phyloP scores from a whole-genome alignment of 2,797 vertebrate species.

The Poecilia wingei region DNA sequence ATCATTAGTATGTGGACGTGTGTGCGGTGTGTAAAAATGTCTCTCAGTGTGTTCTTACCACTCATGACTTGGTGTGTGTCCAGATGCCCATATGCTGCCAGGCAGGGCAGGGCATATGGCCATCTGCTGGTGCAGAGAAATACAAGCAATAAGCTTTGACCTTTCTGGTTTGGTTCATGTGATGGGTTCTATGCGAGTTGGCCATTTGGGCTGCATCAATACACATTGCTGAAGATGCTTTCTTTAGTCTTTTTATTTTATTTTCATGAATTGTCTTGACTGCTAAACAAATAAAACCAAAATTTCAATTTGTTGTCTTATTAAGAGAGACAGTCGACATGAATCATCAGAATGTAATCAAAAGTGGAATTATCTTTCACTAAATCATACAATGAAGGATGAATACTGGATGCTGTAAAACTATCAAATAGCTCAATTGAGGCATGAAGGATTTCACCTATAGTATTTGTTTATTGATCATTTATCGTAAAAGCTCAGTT shows the following conservation, averaged over 20 bases:
- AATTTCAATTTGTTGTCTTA: neutral
- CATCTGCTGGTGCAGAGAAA: conserved; percentile 69
- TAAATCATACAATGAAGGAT: neutral
- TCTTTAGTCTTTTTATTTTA: neutral
- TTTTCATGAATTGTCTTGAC: neutral
- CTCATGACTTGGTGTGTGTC: conserved; percentile 62
- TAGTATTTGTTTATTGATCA: neutral
- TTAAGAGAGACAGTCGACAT: neutral
- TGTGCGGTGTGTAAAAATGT: conserved; percentile 13
- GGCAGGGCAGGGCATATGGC: conserved; percentile 65
- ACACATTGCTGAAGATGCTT: neutral
- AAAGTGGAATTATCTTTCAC: neutral
- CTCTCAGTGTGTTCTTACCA: conserved; percentile 4
- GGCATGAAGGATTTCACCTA: neutral
- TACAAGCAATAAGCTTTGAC: conserved; percentile 65
- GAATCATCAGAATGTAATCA: neutral
- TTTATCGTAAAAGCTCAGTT: neutral
- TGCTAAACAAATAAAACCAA: neutral
- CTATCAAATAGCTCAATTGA: neutral
- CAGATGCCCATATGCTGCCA: conserved; percentile 73
- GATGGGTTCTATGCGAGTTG: conserved; percentile 14
- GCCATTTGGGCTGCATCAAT: conserved; percentile 13
- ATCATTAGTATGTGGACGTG: neutral
- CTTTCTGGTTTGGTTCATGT: conserved; percentile 56
- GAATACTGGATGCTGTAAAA: neutral